Percentiles rank a stretch among this genome's conserved stretches.
These are phyloP conservation scores for Apamea crenata DNA, from an alignment of 2,888 invertebrate genomes.

Conservation along the genomic window DNA sequence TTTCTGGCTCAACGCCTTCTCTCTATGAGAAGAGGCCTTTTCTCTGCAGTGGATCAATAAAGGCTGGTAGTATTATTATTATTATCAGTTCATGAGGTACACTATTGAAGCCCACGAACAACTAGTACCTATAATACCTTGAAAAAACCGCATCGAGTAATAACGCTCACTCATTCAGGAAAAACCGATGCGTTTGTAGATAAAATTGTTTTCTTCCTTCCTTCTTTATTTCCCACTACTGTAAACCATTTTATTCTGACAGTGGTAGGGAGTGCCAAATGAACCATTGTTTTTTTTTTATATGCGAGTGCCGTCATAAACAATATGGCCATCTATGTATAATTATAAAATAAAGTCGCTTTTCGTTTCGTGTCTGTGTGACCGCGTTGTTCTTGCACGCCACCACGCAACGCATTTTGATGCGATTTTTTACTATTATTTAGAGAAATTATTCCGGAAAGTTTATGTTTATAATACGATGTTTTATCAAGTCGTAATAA, in stretches of 20 bases:
- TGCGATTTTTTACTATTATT: neutral
- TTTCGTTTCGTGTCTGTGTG: neutral
- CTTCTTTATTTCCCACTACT: constrained; percentile 43
- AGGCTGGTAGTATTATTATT: neutral
- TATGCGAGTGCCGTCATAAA: neutral
- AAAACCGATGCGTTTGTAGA: constrained; percentile 27
- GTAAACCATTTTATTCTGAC: constrained; percentile 8
- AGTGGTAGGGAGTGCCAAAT: neutral
- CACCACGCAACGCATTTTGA: neutral
- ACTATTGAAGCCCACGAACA: constrained; percentile 1
- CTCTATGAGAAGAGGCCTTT: too few species aligned
- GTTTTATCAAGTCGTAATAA: neutral
- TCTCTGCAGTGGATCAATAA: neutral
- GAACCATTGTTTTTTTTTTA: constrained; percentile 1
- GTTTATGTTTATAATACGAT: neutral
- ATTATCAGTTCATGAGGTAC: constrained; percentile 2
- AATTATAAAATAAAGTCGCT: neutral
- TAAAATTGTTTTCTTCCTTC: constrained; percentile 48
- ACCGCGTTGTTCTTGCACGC: neutral
- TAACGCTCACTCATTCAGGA: constrained; percentile 30
- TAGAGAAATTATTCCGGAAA: neutral
- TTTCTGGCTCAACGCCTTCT: too few species aligned
- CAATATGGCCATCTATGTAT: neutral
- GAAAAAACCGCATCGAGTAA: constrained; percentile 3
- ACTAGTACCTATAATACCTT: constrained; percentile 23